Base-by-base conservation (phyloP, 2,797 vertebrate genomes). In the Manis crassicaudata region DNA sequence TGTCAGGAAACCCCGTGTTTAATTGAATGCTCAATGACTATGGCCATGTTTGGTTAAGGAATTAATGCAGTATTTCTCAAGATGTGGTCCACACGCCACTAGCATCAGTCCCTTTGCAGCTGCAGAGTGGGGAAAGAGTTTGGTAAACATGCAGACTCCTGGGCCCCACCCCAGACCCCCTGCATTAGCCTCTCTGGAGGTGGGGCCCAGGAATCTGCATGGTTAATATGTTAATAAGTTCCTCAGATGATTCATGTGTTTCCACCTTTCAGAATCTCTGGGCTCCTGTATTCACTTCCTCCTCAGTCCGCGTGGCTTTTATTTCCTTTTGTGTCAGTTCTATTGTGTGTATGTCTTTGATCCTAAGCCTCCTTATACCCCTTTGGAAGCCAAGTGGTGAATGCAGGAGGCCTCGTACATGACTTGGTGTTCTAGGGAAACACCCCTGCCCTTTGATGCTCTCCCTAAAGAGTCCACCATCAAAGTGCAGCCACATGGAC, bases 311-410 rank as follows among this genome's bases (percentile, higher is more conserved):
- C 9, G 8, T 29, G 27, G 67, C 73, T 76, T 89, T 72, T 67
- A 75, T 85, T 83, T 95, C 52, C 86, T 95, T 89, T 96, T 89
- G 88, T 97, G 94, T 88, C 86, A 88, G n/a, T 68, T 97, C 88
- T 88, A 67, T 95, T 67, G 68, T 91, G 72, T 23, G 52, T 27
- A 2, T 81, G 16, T 63, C 88, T 96, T 94, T 91, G 87, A 95
- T 62, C 6, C 0, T 65, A 70, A 77, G 62, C 81, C 52, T 25
- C 72, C 72, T 89, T 67, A 94, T 92, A 76, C 75, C 60, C 25
- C 58, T 95, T 96, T 92, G 85, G 73, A 86, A 95, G 70, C 23
- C 70, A 70, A 52, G 81, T 3, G 70, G 72, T 35, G 90, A 93
- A 92, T 73, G 58, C 20, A 27, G 0, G 27, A 88, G 54, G 80